These are phyloP conservation scores for Hyppa rectilinea DNA, from an alignment of 2,888 invertebrate species.

Conservation along the genomic window DNA sequence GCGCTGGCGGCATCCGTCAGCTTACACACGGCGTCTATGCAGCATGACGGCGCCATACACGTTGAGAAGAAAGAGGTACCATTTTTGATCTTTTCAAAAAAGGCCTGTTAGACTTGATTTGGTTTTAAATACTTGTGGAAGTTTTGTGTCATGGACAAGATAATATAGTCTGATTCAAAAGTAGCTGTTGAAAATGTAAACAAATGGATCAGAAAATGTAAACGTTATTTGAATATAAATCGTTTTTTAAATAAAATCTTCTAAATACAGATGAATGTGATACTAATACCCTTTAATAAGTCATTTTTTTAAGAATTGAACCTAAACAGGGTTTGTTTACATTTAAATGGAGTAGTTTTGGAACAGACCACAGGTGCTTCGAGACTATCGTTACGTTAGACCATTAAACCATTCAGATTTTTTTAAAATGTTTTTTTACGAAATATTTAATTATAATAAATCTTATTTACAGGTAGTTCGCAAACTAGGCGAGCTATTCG, in stretches of 20 bases:
- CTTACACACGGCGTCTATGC: conserved; percentile 94
- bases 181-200: background rate
- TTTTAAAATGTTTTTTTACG: too few relatives aligned
- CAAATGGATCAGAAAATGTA: background rate
- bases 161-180: background rate
- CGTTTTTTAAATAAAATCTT: background rate
- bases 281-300: background rate
- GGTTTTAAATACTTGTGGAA: background rate
- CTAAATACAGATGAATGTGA: background rate
- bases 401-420: too few relatives aligned
- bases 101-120: background rate
- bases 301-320: background rate
- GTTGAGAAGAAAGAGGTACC: conserved; percentile 92
- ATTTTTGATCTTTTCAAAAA: background rate
- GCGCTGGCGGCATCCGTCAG: conserved; percentile 96
- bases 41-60: conserved; percentile 93
- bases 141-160: background rate
- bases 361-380: background rate
- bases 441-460: background rate
- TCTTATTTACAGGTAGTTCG: conserved; percentile 78
- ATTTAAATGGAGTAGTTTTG: background rate
- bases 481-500: conserved; percentile 95
- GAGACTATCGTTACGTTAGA: background rate
- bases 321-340: background rate
- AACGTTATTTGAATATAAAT: background rate